These are phyloP conservation scores for Lycaon pictus DNA, from an alignment of 2,113 vertebrate genomes.

Conservation along the genomic window DNA sequence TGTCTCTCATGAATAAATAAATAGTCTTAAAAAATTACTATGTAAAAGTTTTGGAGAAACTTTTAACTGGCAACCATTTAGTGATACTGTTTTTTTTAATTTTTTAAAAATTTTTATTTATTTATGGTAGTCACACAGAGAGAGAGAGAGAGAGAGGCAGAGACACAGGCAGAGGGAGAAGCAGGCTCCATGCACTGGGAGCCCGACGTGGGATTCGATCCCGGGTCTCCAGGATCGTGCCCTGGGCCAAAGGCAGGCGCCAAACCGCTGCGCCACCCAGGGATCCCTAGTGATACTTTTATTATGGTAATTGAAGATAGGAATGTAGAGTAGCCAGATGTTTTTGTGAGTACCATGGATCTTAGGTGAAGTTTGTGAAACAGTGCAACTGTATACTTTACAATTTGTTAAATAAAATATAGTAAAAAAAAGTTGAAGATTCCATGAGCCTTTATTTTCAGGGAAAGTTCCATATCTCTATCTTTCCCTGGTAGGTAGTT, in stretches of 20 bases:
- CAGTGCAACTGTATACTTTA: not conserved
- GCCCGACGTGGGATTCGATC: too few species aligned
- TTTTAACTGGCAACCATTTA: not conserved
- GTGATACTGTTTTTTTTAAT: not conserved
- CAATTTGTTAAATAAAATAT: not conserved
- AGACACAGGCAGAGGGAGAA: too few species aligned
- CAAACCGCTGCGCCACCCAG: too few species aligned
- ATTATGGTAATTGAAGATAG: not conserved
- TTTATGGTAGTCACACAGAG: too few species aligned
- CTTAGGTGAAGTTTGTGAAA: slow-evolving; percentile 12
- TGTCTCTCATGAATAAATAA: too few species aligned
- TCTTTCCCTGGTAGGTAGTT: not conserved
- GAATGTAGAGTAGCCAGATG: not conserved
- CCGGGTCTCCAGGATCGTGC: too few species aligned
- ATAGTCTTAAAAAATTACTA: not conserved
- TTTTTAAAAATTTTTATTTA: too few species aligned
- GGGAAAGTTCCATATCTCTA: not conserved
- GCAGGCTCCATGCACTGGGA: too few species aligned
- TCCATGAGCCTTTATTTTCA: not conserved
- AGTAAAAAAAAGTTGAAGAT: not conserved
- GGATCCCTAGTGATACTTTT: not conserved
- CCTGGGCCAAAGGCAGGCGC: too few species aligned
- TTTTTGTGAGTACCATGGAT: not conserved
- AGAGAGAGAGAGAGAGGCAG: too few species aligned
- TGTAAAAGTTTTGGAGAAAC: not conserved